Evolutionary conservation across 2,113 vertebrate genomes (phyloP), one percentile per base, ranked within the genome.

Genomic region (Dicentrarchus labrax): DNA sequence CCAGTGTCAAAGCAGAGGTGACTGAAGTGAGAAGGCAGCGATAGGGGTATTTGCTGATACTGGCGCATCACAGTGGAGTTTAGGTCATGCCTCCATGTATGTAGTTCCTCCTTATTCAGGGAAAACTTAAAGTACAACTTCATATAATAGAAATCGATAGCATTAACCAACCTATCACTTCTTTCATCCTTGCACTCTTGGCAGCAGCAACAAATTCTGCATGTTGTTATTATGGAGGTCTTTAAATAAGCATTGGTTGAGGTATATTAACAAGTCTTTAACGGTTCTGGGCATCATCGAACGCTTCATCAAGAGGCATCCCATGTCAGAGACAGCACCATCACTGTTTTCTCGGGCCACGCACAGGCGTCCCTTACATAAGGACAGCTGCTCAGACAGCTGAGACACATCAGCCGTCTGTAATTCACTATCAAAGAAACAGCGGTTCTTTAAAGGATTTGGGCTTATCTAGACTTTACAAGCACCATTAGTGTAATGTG

Each of bases 41-140:
- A 45, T 22, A 3, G 47, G n/a, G 70, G 73, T 17, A 36, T 59
- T 48, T 39, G 2, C 41, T 51, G 51, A 57, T 38, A 30, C 30
- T 30, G 30, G 30, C 30, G 2, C 8, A 21, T 67, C 53, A 38
- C 77, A 47, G 47, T 56, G 38, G 36, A 50, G 57, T 62, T 83
- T 9, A 67, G 11, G 22, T 80, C 65, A 51, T 30, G 21, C 22
- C 56, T 77, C 11, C 19, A 39, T 47, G 45, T 47, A 13, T 59
- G 65, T 80, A 70, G 76, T 83, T 88, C 48, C 67, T 80, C 45
- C 22, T 73, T 50, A 79, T 85, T 83, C 86, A 84, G 83, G 80
- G 80, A 83, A 78, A 86, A 76, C 60, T 7, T 47, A 39, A 24
- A 47, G 13, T 65, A 21, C 39, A 81, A 69, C 45, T 71, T 60